A percentile compares a stretch with the other conserved stretches of the same genome.
phyloP scores from a whole-genome alignment of 2,888 invertebrate species.

The Brenthis hecate region DNA sequence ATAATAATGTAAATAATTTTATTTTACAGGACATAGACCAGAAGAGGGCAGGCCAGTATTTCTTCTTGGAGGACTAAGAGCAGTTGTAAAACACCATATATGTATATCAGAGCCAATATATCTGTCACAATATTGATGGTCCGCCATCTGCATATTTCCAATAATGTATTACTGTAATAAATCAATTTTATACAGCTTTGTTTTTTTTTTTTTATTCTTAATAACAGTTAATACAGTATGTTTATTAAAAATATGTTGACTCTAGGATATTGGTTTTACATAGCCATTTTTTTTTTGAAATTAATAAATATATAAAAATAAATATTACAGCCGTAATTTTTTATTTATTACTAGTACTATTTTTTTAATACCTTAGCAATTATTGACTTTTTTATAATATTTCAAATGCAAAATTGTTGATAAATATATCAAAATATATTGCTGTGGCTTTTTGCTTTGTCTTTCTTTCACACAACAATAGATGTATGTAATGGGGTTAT shows the following conservation, averaged over 20 bases:
- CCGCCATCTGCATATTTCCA: slow-evolving; percentile 69
- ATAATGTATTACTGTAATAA: slow-evolving; percentile 74
- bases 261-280: not conserved
- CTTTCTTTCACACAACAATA: no score
- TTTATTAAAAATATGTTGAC: not conserved
- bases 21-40: slow-evolving; percentile 94
- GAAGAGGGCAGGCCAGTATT: slow-evolving; percentile 98
- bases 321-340: no score
- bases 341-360: no score
- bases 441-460: no score
- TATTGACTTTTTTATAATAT: no score
- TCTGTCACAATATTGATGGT: slow-evolving; percentile 63
- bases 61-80: slow-evolving; percentile 97
- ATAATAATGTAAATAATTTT: slow-evolving; percentile 32
- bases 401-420: no score
- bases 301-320: no score
- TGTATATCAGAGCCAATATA: slow-evolving; percentile 49
- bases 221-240: not conserved
- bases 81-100: slow-evolving; percentile 58
- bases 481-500: no score
- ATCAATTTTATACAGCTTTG: slow-evolving; percentile 73
- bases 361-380: no score
- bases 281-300: no score
- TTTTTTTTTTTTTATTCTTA: slow-evolving; percentile 4
- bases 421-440: no score